A percentile compares a stretch with the other conserved stretches of the same genome.
These are phyloP conservation scores for Heterotilapia buettikoferi DNA, from an alignment of 2,113 vertebrate species.

Conservation along the genomic window DNA sequence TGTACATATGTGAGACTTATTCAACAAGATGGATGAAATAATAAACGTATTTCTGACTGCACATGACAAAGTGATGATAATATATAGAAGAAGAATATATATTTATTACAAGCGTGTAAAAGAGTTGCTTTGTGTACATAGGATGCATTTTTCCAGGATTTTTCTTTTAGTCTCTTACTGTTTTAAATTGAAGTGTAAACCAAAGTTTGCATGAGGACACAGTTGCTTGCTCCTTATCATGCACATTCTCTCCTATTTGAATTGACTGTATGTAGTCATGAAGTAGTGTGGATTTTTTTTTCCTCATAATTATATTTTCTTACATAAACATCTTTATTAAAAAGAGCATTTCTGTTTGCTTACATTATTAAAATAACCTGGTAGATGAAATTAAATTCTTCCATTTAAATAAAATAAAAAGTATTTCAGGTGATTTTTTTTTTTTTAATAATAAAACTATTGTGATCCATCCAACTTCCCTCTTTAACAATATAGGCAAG, in stretches of 20 bases:
- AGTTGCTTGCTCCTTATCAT: neutral
- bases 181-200: slow-evolving; percentile 34
- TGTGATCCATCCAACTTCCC: neutral
- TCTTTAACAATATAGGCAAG: neutral
- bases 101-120: slow-evolving; percentile 48
- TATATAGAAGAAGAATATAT: slow-evolving; percentile 31
- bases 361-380: neutral
- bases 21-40: slow-evolving; percentile 3
- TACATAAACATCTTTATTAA: neutral
- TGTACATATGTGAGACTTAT: neutral
- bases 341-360: neutral
- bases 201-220: slow-evolving; percentile 43
- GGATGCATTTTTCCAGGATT: slow-evolving; percentile 11
- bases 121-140: slow-evolving; percentile 5
- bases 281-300: neutral
- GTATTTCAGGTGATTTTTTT: neutral
- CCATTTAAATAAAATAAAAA: neutral
- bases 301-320: neutral
- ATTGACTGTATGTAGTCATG: neutral
- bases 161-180: neutral
- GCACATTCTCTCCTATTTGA: slow-evolving; percentile 18
- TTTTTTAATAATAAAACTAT: neutral
- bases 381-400: neutral
- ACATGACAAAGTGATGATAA: slow-evolving; percentile 32
- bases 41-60: slow-evolving; percentile 15